Percentiles rank a stretch among this genome's conserved stretches.
phyloP scores from a whole-genome alignment of 1,140 invertebrate species.

The Drosophila seguyi region DNA sequence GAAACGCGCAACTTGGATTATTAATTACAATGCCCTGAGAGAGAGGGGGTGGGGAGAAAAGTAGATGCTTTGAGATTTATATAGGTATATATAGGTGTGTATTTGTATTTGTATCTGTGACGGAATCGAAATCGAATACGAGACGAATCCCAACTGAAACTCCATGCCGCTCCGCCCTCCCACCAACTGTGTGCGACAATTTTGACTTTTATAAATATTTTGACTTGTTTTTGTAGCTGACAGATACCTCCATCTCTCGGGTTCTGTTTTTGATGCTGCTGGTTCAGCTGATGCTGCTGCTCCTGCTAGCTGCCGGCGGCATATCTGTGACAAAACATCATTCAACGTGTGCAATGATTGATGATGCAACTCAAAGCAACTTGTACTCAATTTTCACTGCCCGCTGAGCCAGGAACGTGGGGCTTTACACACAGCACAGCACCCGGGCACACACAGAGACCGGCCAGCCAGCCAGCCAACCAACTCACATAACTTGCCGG shows the following conservation, averaged over 20 bases:
- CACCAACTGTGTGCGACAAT: slow-evolving; percentile 69
- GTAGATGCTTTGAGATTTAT: slow-evolving; percentile 59
- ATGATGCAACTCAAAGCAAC: slow-evolving; percentile 82
- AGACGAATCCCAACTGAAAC: slow-evolving; percentile 35
- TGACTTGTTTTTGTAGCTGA: slow-evolving; percentile 67
- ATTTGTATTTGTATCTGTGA: slow-evolving; percentile 3
- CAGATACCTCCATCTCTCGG: slow-evolving; percentile 34
- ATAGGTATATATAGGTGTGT: neutral
- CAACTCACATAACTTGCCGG: slow-evolving; percentile 51
- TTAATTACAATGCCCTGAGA: slow-evolving; percentile 72
- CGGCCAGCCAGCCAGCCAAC: neutral
- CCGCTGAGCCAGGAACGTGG: slow-evolving; percentile 56
- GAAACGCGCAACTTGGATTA: slow-evolving; percentile 79
- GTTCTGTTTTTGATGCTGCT: slow-evolving; percentile 38
- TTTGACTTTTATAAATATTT: slow-evolving; percentile 84
- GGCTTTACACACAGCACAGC: slow-evolving; percentile 25
- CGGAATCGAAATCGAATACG: slow-evolving; percentile 74
- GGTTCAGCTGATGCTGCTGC: slow-evolving; percentile 38
- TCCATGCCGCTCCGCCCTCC: slow-evolving; percentile 1
- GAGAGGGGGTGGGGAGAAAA: slow-evolving; percentile 14
- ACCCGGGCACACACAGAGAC: slow-evolving; percentile 2
- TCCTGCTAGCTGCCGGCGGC: slow-evolving; percentile 43
- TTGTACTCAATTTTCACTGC: slow-evolving; percentile 82
- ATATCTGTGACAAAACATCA: slow-evolving; percentile 82
- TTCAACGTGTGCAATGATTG: slow-evolving; percentile 83